Base-by-base conservation (phyloP, 2,797 vertebrate genomes). In the Schizopygopsis pylzovi region DNA sequence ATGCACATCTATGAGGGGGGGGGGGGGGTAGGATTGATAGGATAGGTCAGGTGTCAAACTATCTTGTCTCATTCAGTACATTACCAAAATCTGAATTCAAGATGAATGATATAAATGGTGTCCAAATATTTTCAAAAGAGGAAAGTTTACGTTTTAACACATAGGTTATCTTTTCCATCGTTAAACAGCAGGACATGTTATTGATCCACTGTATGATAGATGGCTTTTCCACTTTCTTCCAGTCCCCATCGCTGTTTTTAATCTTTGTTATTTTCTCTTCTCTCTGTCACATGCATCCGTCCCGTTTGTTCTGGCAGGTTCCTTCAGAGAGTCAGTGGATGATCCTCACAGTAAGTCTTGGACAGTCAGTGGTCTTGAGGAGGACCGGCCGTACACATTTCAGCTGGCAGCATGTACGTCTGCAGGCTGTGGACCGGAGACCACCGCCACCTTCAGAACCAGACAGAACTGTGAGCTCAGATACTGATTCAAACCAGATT, bases 341-440 rank as follows among this genome's bases (percentile, higher is more conserved):
- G 88, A 95, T 67, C 93, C 95, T 0, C 85, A 86, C 20, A 89
- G 86, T 68, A 97, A 95, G 90, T 92, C 45, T 2, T 90, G 96
- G 39, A 92, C 86, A 0, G 89, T 97, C 76, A 67, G 89, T 4
- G 82, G 90, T 59, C 92, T 98, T 0, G 83, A 73, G 87, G 91
- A 94, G 3, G 90, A 91, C 45, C 93, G 91, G 8, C 84, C 84
- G 25, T 97, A 97, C 86, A 85, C 71, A 71, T 88, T 95, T 22
- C 86, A 25, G 0, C 91, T 97, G 88, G 93, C 93, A 6, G 94
- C 95, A 0, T 93, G 94, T 52, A 96, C 95, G 9, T 89, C 88
- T 0, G 93, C 59, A 4, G 97, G 96, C 9, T 91, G 93, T 9
- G 94, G 94, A 25, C 89, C 82, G 1, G 13, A 84, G 6, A n/a